Evolutionary conservation across 1,140 invertebrate genomes (phyloP).

Genomic region (Sitodiplosis mosellana): DNA sequence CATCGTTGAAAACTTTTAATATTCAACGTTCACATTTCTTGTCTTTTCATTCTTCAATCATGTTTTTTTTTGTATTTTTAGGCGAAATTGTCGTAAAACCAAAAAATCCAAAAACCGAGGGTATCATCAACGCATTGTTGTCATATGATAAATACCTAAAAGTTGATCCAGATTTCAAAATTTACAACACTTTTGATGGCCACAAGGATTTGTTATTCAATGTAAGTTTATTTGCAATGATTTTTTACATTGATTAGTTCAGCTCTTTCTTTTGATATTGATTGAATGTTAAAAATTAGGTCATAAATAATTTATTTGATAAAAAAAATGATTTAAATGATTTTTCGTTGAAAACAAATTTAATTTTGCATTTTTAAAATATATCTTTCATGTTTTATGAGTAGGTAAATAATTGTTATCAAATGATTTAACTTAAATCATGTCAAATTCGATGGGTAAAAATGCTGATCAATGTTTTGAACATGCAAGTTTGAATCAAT

Average conservation of each 20-base stretch:
- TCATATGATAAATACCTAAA: constrained; percentile 32
- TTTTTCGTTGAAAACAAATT: constrained; percentile 1
- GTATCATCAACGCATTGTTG: constrained; percentile 25
- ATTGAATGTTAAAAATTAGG: background rate
- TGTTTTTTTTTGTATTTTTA: constrained; percentile 16
- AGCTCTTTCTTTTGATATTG: no score
- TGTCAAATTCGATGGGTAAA: no score
- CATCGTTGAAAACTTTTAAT: no score
- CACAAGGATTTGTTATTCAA: constrained; percentile 34
- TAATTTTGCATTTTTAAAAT: no score
- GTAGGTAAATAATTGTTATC: no score
- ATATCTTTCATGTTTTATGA: no score
- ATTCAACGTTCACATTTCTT: no score
- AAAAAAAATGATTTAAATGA: background rate
- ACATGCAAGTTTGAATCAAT: no score
- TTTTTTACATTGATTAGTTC: no score
- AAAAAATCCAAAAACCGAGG: constrained; percentile 18
- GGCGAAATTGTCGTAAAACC: constrained; percentile 14
- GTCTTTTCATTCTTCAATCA: constrained; percentile 22
- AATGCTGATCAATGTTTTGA: no score
- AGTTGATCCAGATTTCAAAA: constrained; percentile 19
- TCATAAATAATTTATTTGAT: constrained; percentile 1
- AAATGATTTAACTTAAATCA: no score
- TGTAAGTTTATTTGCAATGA: constrained; percentile 13
- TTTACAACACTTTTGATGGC: constrained; percentile 29